These are phyloP conservation scores for Acridotheres tristis DNA, from an alignment of 2,797 vertebrate genomes.

Conservation along the genomic window DNA sequence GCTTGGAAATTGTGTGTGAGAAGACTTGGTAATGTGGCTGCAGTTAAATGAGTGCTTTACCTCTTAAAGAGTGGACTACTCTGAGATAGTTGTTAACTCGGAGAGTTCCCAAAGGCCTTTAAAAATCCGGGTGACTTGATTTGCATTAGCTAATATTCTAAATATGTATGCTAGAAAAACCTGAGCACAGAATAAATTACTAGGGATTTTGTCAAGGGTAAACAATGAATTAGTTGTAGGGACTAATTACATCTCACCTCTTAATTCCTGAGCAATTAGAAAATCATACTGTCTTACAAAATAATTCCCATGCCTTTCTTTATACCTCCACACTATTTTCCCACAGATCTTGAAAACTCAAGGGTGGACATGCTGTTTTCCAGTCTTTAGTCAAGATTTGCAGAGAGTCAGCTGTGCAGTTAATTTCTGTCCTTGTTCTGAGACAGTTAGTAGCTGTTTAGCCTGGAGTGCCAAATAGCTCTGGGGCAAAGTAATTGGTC, in stretches of 20 bases:
- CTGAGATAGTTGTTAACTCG: neutral
- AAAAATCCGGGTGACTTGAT: neutral
- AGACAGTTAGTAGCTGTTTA: slow-evolving; percentile 13
- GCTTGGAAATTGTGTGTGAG: neutral
- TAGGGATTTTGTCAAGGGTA: neutral
- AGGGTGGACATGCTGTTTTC: slow-evolving; percentile 1
- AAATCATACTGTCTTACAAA: neutral
- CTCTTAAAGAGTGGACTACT: neutral
- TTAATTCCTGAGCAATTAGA: slow-evolving; percentile 7
- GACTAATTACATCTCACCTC: neutral
- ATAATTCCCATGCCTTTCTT: neutral
- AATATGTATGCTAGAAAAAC: neutral
- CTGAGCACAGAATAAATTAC: neutral
- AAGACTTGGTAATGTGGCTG: neutral
- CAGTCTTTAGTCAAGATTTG: slow-evolving; percentile 8
- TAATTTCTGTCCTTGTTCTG: neutral
- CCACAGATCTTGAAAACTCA: neutral
- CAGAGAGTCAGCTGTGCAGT: slow-evolving; percentile 27
- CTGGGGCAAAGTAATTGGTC: slow-evolving; percentile 13
- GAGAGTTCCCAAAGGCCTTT: neutral
- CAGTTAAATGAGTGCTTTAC: neutral
- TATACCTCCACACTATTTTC: neutral
- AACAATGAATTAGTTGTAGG: neutral
- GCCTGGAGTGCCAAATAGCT: slow-evolving; percentile 24
- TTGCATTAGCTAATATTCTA: neutral